Percentiles rank a stretch among this genome's conserved stretches.
These are phyloP conservation scores for Laothoe populi DNA, from an alignment of 2,888 invertebrate genomes.

Conservation along the genomic window DNA sequence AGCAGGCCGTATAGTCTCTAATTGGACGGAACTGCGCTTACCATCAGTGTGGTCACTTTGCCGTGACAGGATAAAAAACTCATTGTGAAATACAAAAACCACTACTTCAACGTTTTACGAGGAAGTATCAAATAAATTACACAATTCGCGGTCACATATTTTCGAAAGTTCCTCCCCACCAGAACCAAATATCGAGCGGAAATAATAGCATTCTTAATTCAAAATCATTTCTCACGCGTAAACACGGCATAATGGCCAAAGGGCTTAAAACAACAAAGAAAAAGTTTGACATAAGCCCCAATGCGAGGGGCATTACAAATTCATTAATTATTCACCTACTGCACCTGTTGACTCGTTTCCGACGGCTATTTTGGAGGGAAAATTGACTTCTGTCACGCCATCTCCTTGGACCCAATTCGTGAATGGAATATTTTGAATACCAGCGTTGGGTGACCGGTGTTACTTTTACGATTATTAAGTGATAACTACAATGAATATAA, in stretches of 20 bases:
- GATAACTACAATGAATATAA: not conserved
- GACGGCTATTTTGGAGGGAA: conserved; percentile 49
- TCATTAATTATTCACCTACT: conserved; percentile 69
- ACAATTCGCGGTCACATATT: not conserved
- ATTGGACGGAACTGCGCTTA: too few species aligned
- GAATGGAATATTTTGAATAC: conserved; percentile 21
- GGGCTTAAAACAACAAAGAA: not conserved
- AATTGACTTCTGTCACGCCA: conserved; percentile 64
- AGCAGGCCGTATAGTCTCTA: too few species aligned
- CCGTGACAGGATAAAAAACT: too few species aligned
- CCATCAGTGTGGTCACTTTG: too few species aligned
- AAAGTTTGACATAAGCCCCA: conserved; percentile 4
- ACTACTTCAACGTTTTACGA: not conserved
- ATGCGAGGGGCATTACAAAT: conserved; percentile 33
- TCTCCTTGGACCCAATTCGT: conserved; percentile 49
- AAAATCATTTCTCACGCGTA: conserved; percentile 10
- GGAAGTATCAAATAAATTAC: not conserved
- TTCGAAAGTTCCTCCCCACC: conserved; percentile 2
- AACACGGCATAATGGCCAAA: conserved; percentile 5
- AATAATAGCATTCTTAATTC: not conserved
- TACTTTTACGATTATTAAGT: not conserved
- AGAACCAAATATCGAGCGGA: not conserved
- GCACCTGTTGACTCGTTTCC: conserved; percentile 69
- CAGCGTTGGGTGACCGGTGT: conserved; percentile 25
- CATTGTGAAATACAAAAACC: too few species aligned